Percentiles rank a stretch among this genome's conserved stretches.
phyloP scores from a whole-genome alignment of 1,140 invertebrate species.

The Drosophila tani region DNA sequence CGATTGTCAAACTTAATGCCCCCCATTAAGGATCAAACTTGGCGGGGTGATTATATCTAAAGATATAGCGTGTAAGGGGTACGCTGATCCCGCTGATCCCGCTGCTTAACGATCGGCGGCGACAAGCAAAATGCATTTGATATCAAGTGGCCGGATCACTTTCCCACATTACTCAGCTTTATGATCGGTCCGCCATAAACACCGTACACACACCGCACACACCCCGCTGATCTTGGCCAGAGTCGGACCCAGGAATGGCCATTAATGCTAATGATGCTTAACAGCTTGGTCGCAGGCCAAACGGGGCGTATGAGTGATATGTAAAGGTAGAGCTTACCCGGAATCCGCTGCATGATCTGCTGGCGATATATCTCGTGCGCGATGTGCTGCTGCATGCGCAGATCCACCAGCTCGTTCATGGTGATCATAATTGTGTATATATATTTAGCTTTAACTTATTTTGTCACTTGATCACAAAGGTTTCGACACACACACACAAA shows the following conservation, averaged over 20 bases:
- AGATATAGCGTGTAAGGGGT: slow-evolving; percentile 11
- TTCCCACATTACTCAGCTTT: slow-evolving; percentile 76
- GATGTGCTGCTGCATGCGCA: slow-evolving; percentile 83
- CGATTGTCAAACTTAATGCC: slow-evolving; percentile 18
- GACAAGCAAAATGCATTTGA: slow-evolving; percentile 51
- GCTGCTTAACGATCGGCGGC: slow-evolving; percentile 46
- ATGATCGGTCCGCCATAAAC: slow-evolving; percentile 55
- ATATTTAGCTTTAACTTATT: slow-evolving; percentile 31
- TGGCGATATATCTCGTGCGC: slow-evolving; percentile 84
- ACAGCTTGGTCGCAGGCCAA: slow-evolving; percentile 41
- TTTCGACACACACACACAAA: slow-evolving; percentile 36
- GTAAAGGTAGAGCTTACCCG: slow-evolving; percentile 62
- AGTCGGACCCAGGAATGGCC: slow-evolving; percentile 22
- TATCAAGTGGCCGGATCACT: slow-evolving; percentile 42
- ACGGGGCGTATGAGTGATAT: slow-evolving; percentile 48
- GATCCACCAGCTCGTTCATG: slow-evolving; percentile 84
- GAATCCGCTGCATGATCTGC: slow-evolving; percentile 85
- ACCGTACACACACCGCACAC: slow-evolving; percentile 21
- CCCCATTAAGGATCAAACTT: slow-evolving; percentile 20
- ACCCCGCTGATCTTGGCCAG: slow-evolving; percentile 28
- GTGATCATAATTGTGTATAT: slow-evolving; percentile 69
- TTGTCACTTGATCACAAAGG: slow-evolving; percentile 73
- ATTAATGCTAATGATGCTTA: slow-evolving; percentile 73
- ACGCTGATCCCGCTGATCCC: slow-evolving; percentile 42
- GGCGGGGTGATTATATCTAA: slow-evolving; percentile 16